Base-by-base conservation (phyloP, 2,113 vertebrate species). In the Gallinago media region DNA sequence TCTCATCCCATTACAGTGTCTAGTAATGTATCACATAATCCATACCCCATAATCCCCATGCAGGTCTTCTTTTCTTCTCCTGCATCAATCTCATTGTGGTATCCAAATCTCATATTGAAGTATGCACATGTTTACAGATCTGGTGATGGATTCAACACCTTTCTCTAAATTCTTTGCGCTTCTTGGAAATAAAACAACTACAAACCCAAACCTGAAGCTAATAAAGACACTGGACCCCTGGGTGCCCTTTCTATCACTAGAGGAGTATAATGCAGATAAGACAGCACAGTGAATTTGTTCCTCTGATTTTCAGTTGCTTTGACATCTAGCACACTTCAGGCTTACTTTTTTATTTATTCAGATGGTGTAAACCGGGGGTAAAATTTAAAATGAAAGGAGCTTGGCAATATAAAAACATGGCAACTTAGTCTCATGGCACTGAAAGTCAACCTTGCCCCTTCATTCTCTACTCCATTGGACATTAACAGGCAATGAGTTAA, bases 291-390 rank as follows among this genome's bases (percentile, higher is more conserved):
- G 17, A 65, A 47, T 65, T n/a, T 47, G 5, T 76, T 79, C 21
- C 13, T 94, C 85, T 68, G 15, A 21, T 80, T 76, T 92, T 59
- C 31, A 91, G 16, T n/a, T 95, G 25, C 46, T 86, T 67, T 80
- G 63, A 52, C 27, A 80, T 38, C 12, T 73, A 52, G 23, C 12
- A 74, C 27, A 40, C 27, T 44, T 61, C 32, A 55, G 34, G 32
- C 8, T 38, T 44, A 14, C 4, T 44, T 82, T 54, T 40, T 52
- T 16, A 23, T 91, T 88, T 78, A 17, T 71, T 63, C 22, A 38
- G 11, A 8, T 63, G 6, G 4, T 71, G 19, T 40, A 67, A 89
- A 54, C 46, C 47, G 4, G 3, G 9, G 6, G 9, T 42, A 88
- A 31, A 11, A 66, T 18, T 56, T 93, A 54, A 79, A 72, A 68